Percentiles rank a stretch among this genome's conserved stretches.
Conservation (phyloP, 2,113 vertebrate species). For the Tretioscincus oriximinensis region DNA sequence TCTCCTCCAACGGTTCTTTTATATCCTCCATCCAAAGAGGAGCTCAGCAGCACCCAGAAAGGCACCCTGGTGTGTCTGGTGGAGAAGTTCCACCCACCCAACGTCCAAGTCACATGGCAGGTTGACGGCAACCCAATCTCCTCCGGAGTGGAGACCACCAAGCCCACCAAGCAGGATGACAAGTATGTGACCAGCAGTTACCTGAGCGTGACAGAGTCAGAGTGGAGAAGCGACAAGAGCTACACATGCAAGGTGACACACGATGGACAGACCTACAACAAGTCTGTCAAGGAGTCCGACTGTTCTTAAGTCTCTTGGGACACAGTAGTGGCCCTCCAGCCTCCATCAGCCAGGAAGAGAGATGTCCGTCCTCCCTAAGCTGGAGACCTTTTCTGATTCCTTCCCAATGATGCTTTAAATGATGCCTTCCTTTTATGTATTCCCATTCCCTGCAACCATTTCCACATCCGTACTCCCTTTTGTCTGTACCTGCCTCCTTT, state of each 20-base stretch:
- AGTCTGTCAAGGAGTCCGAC: constrained; percentile 14
- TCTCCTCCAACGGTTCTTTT: neutral
- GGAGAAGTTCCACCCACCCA: constrained; percentile 42
- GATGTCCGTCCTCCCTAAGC: neutral
- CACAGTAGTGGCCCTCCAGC: rapidly evolving
- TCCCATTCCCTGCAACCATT: neutral
- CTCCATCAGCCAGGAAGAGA: neutral
- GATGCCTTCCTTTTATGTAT: neutral
- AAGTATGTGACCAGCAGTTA: too few relatives aligned
- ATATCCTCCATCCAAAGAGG: neutral
- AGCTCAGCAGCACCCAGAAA: too few relatives aligned
- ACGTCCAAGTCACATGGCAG: constrained; percentile 45
- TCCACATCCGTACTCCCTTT: neutral
- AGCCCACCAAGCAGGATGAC: too few relatives aligned
- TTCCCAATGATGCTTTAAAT: neutral
- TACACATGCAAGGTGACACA: neutral
- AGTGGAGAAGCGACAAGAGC: too few relatives aligned
- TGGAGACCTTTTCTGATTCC: neutral
- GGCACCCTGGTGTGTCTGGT: constrained; percentile 32
- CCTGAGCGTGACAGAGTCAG: too few relatives aligned
- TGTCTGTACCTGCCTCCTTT: neutral
- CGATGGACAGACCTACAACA: neutral
- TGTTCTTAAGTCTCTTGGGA: neutral
- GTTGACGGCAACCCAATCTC: constrained; percentile 19
- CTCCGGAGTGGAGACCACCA: too few relatives aligned